Percentiles rank a stretch among this genome's conserved stretches.
Conservation (phyloP, 30 jellyfish, hydroid and myxozoan genomes). For the Hydractinia symbiolongicarpus region DNA sequence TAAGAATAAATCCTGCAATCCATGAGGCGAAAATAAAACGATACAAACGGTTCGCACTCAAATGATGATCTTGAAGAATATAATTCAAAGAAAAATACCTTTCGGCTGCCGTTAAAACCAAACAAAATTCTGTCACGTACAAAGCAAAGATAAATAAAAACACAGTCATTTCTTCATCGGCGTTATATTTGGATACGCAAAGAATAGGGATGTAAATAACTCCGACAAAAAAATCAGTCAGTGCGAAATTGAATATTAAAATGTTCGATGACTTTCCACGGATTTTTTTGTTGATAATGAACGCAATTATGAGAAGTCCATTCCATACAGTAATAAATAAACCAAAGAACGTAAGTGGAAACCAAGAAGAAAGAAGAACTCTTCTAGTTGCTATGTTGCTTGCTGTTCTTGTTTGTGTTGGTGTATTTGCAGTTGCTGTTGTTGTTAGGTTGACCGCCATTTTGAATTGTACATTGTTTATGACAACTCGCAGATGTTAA, state of each 20-base stretch:
- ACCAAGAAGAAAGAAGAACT: slow-evolving; percentile 6
- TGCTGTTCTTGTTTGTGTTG: neutral
- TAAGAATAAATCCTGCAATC: neutral
- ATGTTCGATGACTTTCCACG: neutral
- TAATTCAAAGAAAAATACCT: neutral
- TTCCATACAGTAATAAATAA: slow-evolving; percentile 2
- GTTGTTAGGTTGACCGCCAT: no score
- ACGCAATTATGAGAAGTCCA: neutral
- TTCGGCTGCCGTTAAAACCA: neutral
- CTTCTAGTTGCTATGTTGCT: neutral
- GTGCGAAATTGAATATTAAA: neutral
- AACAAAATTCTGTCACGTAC: neutral
- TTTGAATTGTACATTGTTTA: no score
- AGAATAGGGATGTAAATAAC: neutral
- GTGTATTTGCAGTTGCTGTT: no score
- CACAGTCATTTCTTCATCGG: neutral
- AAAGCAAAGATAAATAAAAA: neutral
- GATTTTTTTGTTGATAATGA: neutral
- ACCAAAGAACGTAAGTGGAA: neutral
- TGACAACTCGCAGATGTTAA: no score
- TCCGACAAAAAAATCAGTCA: slow-evolving; percentile 2
- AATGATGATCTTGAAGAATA: neutral
- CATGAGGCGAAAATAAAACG: neutral
- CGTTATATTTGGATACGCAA: neutral
- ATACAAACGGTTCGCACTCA: neutral